Evolutionary conservation across 2,797 vertebrate genomes (phyloP).

Genomic region (Sebastes aleutianus): DNA sequence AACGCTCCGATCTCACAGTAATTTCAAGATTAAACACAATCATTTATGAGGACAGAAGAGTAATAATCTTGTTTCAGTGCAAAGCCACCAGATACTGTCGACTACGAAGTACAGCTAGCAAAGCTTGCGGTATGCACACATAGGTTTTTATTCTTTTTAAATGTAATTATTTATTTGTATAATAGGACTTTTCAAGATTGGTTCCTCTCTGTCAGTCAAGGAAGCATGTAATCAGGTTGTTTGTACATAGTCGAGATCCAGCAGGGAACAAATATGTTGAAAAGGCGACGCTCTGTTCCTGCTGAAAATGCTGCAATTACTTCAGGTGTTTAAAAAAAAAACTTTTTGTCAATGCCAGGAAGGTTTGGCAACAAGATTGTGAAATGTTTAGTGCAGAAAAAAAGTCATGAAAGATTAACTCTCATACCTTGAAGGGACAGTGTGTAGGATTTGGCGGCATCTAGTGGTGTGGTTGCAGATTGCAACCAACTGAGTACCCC

Average conservation of each 20-base stretch:
- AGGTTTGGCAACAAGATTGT: constrained; percentile 61
- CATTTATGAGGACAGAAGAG: constrained; percentile 34
- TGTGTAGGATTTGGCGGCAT: no score
- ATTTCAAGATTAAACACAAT: constrained; percentile 45
- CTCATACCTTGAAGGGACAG: constrained; percentile 16
- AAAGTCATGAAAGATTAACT: constrained; percentile 43
- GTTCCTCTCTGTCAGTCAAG: constrained; percentile 56
- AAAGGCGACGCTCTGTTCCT: constrained; percentile 49
- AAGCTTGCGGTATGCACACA: constrained; percentile 50
- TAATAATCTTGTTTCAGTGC: constrained; percentile 20
- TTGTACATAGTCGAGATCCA: constrained; percentile 69
- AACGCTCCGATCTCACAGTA: constrained; percentile 11
- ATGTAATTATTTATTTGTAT: constrained; percentile 73
- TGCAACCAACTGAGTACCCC: no score
- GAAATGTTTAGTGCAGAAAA: constrained; percentile 44
- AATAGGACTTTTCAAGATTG: constrained; percentile 62
- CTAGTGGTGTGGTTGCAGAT: no score
- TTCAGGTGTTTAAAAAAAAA: constrained; percentile 71
- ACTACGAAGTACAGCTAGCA: constrained; percentile 26
- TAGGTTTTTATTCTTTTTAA: constrained; percentile 54
- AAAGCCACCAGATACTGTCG: constrained; percentile 37
- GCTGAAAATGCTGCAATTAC: constrained; percentile 77
- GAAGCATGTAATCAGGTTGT: constrained; percentile 73
- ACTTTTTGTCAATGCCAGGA: constrained; percentile 30
- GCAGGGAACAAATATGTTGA: constrained; percentile 47